phyloP scores from a whole-genome alignment of 2,888 invertebrate genomes.

The Colostygia pectinataria region DNA sequence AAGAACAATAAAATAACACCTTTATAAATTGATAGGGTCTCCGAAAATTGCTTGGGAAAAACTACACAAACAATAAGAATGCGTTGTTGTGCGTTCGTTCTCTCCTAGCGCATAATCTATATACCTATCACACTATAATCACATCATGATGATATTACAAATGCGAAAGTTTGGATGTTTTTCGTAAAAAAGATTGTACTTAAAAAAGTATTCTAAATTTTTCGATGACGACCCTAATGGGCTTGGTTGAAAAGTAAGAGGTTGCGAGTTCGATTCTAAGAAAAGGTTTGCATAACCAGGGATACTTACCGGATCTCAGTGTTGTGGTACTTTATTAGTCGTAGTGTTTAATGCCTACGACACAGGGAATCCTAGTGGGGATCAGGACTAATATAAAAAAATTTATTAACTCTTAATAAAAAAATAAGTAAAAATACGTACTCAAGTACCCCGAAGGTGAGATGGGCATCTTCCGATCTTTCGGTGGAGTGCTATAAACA shows the following conservation, averaged over 20 bases:
- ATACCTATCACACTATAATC: too few relatives aligned
- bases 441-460: slow-evolving; percentile 74
- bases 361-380: not conserved
- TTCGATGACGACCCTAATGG: too few relatives aligned
- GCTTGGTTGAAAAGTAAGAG: too few relatives aligned
- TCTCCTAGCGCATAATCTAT: not conserved
- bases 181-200: too few relatives aligned
- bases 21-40: too few relatives aligned
- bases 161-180: too few relatives aligned
- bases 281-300: too few relatives aligned
- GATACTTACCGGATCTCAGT: not conserved
- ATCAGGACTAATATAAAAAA: not conserved
- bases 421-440: slow-evolving; percentile 56
- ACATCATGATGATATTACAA: too few relatives aligned
- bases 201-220: too few relatives aligned
- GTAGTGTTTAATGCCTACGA: not conserved
- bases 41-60: slow-evolving; percentile 14
- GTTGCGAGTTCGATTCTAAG: too few relatives aligned
- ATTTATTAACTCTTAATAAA: not conserved
- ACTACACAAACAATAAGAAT: slow-evolving; percentile 6
- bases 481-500: slow-evolving; percentile 79
- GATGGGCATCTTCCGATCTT: slow-evolving; percentile 70
- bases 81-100: slow-evolving; percentile 3
- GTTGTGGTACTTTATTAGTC: too few relatives aligned
- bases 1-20: too few relatives aligned